Evolutionary conservation across 2,113 vertebrate genomes (phyloP), one percentile per base, ranked within the genome.

Genomic region (Chlorocebus sabaeus): DNA sequence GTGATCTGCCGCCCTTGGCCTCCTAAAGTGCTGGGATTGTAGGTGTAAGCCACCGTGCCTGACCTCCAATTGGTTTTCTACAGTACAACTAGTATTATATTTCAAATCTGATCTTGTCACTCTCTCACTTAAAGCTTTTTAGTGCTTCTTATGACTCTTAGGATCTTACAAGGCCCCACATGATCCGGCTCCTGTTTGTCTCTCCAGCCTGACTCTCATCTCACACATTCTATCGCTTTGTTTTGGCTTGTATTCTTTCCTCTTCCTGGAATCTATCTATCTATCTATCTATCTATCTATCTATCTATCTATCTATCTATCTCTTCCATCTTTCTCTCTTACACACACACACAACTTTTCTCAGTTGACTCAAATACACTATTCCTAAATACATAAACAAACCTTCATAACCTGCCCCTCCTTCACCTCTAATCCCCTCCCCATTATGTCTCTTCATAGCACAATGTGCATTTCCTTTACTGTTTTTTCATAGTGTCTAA

Each of bases 101-200:
- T 96, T 76, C 38, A 93, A 90, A 78, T 81, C n/a, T 22, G 40
- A 64, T 43, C 14, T 59, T 72, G 35, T 67, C 61, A 88, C 38
- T 20, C 45, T 72, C 50, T 75, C 43, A 75, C 50, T 92, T 86
- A 75, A 89, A 84, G 76, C 27, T 38, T 32, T 84, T 52, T 20
- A 78, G 50, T 84, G 14, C 2, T 68, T 89, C 30, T 35, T 6
- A 27, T 27, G 43, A 22, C 22, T 89, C 72, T 59, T 57, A 89
- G 38, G 10, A 55, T 80, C 22, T 81, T 78, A 70, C 10, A 35
- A 70, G 20, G 6, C 30, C 32, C 20, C 68, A 12, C 25, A 14
- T 61, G 43, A 67, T 45, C 38, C n/a, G 43, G 38, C 2, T 4
- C 43, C 25, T 72, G 45, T 79, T 72, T 40, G 20, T 27, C 16